Percentiles rank a stretch among this genome's conserved stretches.
These are phyloP conservation scores for Zeus faber DNA, from an alignment of 2,113 vertebrate genomes.

Conservation along the genomic window DNA sequence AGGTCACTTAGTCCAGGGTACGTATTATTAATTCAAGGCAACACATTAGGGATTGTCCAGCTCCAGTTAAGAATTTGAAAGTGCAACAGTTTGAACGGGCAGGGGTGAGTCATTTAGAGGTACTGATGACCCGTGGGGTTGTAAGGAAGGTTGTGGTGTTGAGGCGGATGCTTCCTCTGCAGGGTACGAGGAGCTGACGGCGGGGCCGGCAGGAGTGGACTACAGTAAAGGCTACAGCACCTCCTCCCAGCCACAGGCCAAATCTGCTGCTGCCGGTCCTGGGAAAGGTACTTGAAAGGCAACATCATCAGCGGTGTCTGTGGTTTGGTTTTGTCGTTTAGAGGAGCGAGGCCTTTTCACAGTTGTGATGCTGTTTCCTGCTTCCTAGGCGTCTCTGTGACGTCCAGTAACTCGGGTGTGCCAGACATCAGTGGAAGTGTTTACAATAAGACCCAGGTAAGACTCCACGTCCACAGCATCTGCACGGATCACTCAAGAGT, in stretches of 20 bases:
- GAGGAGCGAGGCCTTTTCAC: not conserved
- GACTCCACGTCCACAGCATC: too few relatives aligned
- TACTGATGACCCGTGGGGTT: too few relatives aligned
- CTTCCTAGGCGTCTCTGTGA: constrained; percentile 89
- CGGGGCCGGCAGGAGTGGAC: constrained; percentile 86
- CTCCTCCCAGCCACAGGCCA: constrained; percentile 92
- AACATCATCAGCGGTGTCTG: not conserved
- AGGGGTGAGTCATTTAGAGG: too few relatives aligned
- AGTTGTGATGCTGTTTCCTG: constrained; percentile 17
- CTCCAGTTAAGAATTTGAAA: too few relatives aligned
- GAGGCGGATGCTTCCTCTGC: not conserved
- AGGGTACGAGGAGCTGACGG: constrained; percentile 95
- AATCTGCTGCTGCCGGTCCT: constrained; percentile 86
- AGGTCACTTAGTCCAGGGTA: too few relatives aligned
- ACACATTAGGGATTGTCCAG: too few relatives aligned
- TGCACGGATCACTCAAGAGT: too few relatives aligned
- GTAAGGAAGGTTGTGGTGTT: too few relatives aligned
- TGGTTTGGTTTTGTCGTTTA: not conserved
- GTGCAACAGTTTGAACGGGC: too few relatives aligned
- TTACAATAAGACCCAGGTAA: constrained; percentile 99
- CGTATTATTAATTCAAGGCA: too few relatives aligned
- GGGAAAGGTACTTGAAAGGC: constrained; percentile 84
- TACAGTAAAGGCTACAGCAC: constrained; percentile 93
- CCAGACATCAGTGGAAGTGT: constrained; percentile 99
- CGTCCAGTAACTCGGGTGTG: constrained; percentile 97